phyloP scores from a whole-genome alignment of 1,140 invertebrate genomes.

The Bombus huntii region DNA sequence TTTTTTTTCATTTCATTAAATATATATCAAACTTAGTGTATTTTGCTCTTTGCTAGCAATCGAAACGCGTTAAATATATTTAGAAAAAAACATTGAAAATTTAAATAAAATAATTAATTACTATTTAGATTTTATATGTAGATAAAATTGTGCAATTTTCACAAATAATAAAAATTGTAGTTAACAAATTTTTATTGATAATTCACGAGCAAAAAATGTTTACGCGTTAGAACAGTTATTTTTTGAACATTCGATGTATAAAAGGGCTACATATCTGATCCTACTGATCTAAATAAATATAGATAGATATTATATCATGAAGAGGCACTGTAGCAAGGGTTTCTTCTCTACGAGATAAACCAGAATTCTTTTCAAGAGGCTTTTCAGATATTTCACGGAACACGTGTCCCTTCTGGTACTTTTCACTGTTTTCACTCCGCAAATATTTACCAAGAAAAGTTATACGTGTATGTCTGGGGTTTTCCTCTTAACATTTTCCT shows the following conservation, averaged over 20 bases:
- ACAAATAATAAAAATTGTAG: too few relatives aligned
- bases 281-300: neutral
- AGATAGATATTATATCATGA: neutral
- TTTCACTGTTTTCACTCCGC: neutral
- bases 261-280: neutral
- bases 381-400: neutral
- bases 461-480: neutral
- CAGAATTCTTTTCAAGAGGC: neutral
- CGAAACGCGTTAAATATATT: too few relatives aligned
- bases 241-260: neutral
- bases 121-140: too few relatives aligned
- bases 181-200: neutral
- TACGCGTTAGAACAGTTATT: too few relatives aligned
- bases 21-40: too few relatives aligned
- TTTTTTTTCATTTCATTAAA: too few relatives aligned
- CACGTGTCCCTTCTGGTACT: conserved; percentile 21
- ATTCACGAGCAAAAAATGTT: too few relatives aligned
- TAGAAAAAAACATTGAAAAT: too few relatives aligned
- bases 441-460: conserved; percentile 9
- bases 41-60: too few relatives aligned
- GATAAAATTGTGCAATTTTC: too few relatives aligned
- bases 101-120: too few relatives aligned
- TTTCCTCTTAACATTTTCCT: neutral
- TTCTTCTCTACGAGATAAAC: neutral
- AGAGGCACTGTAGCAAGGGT: neutral